A percentile compares a stretch with the other conserved stretches of the same genome.
phyloP scores from a whole-genome alignment of 2,888 invertebrate species.

The Apotomis capreana region DNA sequence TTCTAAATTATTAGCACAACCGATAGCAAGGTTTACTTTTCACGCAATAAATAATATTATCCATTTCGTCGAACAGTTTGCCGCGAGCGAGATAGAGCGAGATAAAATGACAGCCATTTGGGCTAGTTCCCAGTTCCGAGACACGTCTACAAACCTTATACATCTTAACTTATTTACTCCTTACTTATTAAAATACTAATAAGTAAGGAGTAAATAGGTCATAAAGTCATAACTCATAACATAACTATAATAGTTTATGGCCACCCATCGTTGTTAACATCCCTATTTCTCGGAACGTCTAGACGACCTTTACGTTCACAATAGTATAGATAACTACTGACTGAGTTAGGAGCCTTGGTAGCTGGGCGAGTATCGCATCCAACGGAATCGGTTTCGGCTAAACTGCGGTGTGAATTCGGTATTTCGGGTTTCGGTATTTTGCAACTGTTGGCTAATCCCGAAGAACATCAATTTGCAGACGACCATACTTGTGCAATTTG shows the following conservation, averaged over 20 bases:
- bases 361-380: neutral
- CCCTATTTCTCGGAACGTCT: slow-evolving; percentile 8
- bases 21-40: no score
- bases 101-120: neutral
- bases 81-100: neutral
- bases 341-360: slow-evolving; percentile 6
- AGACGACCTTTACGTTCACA: slow-evolving; percentile 16
- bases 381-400: slow-evolving; percentile 18
- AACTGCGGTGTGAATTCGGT: slow-evolving; percentile 13
- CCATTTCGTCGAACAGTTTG: no score
- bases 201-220: neutral
- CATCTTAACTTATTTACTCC: neutral
- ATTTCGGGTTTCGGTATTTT: neutral
- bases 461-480: neutral
- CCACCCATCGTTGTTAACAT: slow-evolving; percentile 4
- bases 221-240: neutral
- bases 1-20: no score
- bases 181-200: neutral
- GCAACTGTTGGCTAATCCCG: neutral
- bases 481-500: no score
- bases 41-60: no score
- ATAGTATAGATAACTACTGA: neutral
- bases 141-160: no score
- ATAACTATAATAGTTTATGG: neutral
- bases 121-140: no score